Conservation (phyloP, 2,113 vertebrate species). For the Axis porcinus region DNA sequence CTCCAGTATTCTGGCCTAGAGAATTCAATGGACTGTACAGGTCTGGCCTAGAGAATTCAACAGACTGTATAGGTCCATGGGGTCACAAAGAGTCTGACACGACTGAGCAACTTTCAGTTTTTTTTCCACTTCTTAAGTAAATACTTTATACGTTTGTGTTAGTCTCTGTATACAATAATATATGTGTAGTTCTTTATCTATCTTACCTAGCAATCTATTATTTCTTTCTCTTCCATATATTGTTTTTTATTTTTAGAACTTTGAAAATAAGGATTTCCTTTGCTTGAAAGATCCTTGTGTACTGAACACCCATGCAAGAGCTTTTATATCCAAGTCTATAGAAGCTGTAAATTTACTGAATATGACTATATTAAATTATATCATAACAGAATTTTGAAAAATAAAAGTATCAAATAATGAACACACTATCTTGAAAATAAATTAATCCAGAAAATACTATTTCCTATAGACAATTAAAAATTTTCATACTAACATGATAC, state of each 20-base stretch:
- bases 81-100: background rate
- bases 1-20: background rate
- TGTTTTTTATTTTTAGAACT: background rate
- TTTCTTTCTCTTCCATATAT: background rate
- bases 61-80: background rate
- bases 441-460: background rate
- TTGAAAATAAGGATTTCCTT: background rate
- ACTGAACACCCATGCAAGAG: background rate
- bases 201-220: background rate
- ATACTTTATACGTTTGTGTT: background rate
- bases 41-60: background rate
- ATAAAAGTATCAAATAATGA: background rate
- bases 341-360: background rate
- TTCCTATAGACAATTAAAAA: background rate
- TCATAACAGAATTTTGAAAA: background rate
- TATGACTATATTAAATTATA: background rate
- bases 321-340: background rate
- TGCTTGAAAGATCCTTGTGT: background rate
- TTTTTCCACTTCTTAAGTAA: background rate
- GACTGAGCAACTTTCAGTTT: background rate
- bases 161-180: background rate
- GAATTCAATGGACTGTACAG: background rate
- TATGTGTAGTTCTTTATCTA: background rate
- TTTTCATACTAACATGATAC: background rate
- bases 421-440: background rate